Conservation (phyloP, 2,797 vertebrate genomes). For the Bradypus variegatus region DNA sequence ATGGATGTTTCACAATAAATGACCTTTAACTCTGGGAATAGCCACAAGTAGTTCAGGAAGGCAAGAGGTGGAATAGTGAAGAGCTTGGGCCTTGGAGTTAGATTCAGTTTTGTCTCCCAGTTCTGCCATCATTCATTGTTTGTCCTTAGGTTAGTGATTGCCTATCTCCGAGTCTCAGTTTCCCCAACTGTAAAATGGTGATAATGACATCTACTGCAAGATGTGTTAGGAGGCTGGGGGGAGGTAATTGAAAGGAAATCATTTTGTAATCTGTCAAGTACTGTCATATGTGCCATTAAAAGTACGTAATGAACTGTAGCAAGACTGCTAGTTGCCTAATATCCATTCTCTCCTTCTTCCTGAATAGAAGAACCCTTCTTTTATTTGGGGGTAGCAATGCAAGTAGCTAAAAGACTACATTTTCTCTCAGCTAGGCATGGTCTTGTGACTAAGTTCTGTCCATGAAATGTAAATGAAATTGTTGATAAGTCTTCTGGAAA, state of each 20-base stretch:
- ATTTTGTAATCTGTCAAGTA: not conserved
- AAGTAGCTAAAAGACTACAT: not conserved
- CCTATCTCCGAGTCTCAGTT: not conserved
- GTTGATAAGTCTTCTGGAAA: not conserved
- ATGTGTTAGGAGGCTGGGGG: not conserved
- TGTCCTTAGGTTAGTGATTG: not conserved
- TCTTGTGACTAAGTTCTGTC: not conserved
- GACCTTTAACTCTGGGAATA: not conserved
- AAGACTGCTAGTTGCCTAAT: not conserved
- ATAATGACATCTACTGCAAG: not conserved
- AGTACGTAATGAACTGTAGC: not conserved
- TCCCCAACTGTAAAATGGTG: not conserved
- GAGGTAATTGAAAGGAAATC: not conserved
- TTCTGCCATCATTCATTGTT: not conserved
- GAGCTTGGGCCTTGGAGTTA: not conserved
- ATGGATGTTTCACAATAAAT: not conserved
- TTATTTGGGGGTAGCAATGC: not conserved
- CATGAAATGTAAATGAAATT: not conserved
- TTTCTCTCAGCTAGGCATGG: not conserved
- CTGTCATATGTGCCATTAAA: not conserved
- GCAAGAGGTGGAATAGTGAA: not conserved
- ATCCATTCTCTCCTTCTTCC: not conserved
- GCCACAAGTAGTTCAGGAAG: not conserved
- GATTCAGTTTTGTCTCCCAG: not conserved
- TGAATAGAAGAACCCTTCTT: not conserved